phyloP scores from a whole-genome alignment of 2,113 vertebrate genomes.

The Hemibagrus wyckioides region DNA sequence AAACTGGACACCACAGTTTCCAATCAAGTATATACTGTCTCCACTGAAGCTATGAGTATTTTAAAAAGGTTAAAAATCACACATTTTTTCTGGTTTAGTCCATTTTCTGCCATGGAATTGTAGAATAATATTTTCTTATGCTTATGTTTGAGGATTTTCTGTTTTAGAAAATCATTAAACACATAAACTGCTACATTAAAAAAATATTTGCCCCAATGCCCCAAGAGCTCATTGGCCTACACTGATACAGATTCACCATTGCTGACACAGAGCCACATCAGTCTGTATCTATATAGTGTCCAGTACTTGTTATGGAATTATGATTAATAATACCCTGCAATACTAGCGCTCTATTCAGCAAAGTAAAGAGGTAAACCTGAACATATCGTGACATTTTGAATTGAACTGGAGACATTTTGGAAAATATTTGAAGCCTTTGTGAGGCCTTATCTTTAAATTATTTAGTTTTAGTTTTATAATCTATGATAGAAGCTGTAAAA shows the following conservation, averaged over 20 bases:
- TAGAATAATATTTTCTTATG: not conserved
- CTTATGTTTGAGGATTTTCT: too few relatives aligned
- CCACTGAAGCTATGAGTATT: conserved; percentile 1
- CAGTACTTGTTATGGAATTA: not conserved
- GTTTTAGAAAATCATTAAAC: too few relatives aligned
- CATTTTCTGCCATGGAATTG: not conserved
- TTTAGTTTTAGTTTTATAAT: not conserved
- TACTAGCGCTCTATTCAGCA: not conserved
- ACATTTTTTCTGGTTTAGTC: not conserved
- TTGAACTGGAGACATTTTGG: not conserved
- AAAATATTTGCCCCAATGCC: not conserved
- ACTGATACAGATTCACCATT: not conserved
- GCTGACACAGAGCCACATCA: not conserved
- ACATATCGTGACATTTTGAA: not conserved
- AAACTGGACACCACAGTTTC: not conserved
- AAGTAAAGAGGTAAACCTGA: not conserved
- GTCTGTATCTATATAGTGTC: not conserved
- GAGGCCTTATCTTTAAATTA: not conserved
- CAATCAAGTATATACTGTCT: conserved; percentile 12
- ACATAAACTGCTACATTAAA: too few relatives aligned
- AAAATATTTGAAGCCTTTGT: conserved; percentile 7
- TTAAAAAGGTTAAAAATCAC: not conserved
- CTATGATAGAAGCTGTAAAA: not conserved
- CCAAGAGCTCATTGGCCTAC: not conserved
- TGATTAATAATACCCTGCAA: not conserved